phyloP scores from a whole-genome alignment of 53 echinoderm and acorn worm species.

The Paracentrotus lividus region DNA sequence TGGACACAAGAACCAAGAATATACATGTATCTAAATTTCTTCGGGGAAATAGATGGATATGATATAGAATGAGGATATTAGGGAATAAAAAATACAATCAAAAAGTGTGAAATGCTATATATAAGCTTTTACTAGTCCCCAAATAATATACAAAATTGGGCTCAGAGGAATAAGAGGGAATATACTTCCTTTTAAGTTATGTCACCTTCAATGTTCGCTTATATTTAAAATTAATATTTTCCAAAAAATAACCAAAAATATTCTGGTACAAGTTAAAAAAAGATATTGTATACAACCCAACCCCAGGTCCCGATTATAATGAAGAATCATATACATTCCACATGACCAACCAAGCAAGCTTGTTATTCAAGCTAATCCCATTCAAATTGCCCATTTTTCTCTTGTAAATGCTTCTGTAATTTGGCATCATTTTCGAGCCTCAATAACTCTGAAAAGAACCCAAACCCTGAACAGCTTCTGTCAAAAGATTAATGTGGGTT shows the following conservation, averaged over 20 bases:
- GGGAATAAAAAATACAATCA: too few species aligned
- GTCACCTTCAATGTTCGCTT: too few species aligned
- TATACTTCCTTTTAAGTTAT: background rate
- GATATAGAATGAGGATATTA: too few species aligned
- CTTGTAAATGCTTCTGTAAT: background rate
- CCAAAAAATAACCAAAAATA: too few species aligned
- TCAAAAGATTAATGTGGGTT: conserved; percentile 8
- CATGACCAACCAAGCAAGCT: background rate
- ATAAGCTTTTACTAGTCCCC: too few species aligned
- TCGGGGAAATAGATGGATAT: too few species aligned
- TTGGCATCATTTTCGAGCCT: conserved; percentile 24
- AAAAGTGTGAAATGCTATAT: background rate
- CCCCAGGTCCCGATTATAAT: conserved; percentile 23
- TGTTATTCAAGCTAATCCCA: background rate
- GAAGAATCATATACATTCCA: background rate
- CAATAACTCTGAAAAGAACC: conserved; percentile 1
- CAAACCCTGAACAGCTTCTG: background rate
- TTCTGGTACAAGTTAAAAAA: background rate
- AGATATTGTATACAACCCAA: background rate
- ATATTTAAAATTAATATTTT: too few species aligned
- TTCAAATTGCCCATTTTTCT: conserved; percentile 22
- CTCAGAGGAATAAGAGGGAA: background rate
- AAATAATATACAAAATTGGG: too few species aligned
- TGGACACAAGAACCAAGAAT: background rate
- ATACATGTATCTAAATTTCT: too few species aligned